Evolutionary conservation across 2,888 invertebrate genomes (phyloP), one percentile per base, ranked within the genome.

Genomic region (Digitonthophagus gazella): DNA sequence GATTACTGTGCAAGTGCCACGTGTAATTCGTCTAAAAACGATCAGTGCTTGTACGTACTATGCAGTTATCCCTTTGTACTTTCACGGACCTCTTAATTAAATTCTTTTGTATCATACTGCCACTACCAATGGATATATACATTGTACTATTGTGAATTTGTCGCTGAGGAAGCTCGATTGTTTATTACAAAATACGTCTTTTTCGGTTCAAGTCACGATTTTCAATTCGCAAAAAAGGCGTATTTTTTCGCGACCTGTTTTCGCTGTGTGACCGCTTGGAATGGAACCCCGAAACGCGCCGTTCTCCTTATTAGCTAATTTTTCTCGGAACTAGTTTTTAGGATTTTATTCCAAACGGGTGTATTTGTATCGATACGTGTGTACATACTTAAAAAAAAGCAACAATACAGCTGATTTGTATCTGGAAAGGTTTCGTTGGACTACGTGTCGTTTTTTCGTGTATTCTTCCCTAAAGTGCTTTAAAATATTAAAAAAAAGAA

Each of bases 381-480:
- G 76, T 71, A 77, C 75, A 77, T 73, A 73, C 70, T 69, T 70
- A 69, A 65, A 69, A 72, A 71, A 64, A 16, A 63, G 18, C 28
- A 22, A 61, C 54, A 56, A 61, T 64, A n/a, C n/a, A n/a, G n/a
- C n/a, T n/a, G n/a, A n/a, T n/a, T n/a, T n/a, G n/a, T n/a, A n/a
- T n/a, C n/a, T n/a, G n/a, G n/a, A n/a, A 44, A 22, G 3, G 22
- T 22, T 22, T 22, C 6, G 6, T 22, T 22, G 6, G 6, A 44
- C 1, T 61, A 16, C 15, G 57, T 57, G 16, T 57, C 15, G 15
- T 61, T 72, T 76, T 77, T 78, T 80, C 78, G 79, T 79, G 69
- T 80, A 82, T 82, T 82, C 82, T 83, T 82, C 83, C 83, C 83
- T 82, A 81, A 82, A 83, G 83, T 83, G 83, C 83, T 82, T 83